Conservation (phyloP, 2,888 invertebrate species). For the Melinaea menophilus region DNA sequence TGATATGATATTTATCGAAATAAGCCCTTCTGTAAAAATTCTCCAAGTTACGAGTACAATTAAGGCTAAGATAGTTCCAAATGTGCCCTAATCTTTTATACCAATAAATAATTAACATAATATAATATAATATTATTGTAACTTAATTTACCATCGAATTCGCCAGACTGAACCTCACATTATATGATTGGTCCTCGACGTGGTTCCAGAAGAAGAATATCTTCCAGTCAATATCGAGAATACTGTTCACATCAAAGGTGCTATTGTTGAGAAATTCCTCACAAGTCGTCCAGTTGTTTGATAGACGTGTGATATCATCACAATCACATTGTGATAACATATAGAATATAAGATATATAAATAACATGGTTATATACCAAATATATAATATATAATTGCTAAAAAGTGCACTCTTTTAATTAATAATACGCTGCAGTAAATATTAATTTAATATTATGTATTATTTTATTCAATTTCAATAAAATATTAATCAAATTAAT, state of each 20-base stretch:
- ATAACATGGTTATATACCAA: constrained; percentile 4
- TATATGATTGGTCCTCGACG: constrained; percentile 40
- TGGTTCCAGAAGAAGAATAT: constrained; percentile 57
- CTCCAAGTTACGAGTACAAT: no score
- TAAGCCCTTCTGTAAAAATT: no score
- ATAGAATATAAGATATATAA: constrained; percentile 1
- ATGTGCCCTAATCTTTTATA: no score
- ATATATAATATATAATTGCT: not conserved
- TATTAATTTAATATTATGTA: no score
- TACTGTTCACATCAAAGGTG: constrained; percentile 38
- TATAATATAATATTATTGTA: not conserved
- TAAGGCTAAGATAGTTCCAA: no score
- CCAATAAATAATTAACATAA: no score
- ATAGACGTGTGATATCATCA: not conserved
- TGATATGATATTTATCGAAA: no score
- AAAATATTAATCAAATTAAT: no score
- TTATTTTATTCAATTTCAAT: no score
- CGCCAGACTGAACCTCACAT: constrained; percentile 47
- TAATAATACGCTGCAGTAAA: no score
- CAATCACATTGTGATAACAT: not conserved
- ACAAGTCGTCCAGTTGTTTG: constrained; percentile 50
- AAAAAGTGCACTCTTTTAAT: no score
- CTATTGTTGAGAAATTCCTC: constrained; percentile 47
- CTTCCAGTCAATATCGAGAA: constrained; percentile 54
- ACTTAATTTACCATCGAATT: constrained; percentile 40